Evolutionary conservation across 2,888 invertebrate species (phyloP), one percentile per base, ranked within the genome.

Genomic region (Acrocyrtus sp.): DNA sequence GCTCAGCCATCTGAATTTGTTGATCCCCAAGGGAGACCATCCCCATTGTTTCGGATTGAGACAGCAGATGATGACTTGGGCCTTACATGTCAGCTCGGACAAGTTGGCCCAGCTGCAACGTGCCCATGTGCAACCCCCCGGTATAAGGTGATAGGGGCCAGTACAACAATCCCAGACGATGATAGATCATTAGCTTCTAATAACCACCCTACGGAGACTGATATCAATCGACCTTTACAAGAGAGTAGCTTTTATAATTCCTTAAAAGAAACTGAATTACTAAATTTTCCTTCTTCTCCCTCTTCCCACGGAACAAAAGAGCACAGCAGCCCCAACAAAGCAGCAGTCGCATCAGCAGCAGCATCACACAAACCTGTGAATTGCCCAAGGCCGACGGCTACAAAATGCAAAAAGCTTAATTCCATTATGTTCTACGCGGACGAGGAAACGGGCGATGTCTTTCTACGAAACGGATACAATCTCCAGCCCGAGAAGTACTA

Each of bases 91-190:
- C 81, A 81, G 50, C 80, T 82, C 39, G 82, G 82, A 26, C 81
- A 81, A 48, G 81, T 81, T n/a, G 79, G 80, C 51, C 81, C 81
- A 57, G 80, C 82, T 61, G 81, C 82, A 2, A 81, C 82, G 12
- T 82, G 82, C 68, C 82, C 82, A n/a, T 82, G 82, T 76, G 82
- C 82, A 24, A 80, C 81, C 21, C 81, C 82, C 17, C 51, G 80
- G 45, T 82, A 82, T 76, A 75, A 72, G 66, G 77, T 81, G 50
- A 67, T 75, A 43, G 75, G 70, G 66, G 70, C 75, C 65, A 75
- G 62, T 63, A 66, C 66, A 27, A 63, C 66, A 22, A 47, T 70
- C 58, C 70, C 72, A 26, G 72, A 75, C 22, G n/a, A n/a, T n/a
- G 70, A 70, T 70, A 62, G 70, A 50, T 70, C 70, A 56, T 63